phyloP scores from a whole-genome alignment of 2,797 vertebrate genomes.

The Okamejei kenojei region DNA sequence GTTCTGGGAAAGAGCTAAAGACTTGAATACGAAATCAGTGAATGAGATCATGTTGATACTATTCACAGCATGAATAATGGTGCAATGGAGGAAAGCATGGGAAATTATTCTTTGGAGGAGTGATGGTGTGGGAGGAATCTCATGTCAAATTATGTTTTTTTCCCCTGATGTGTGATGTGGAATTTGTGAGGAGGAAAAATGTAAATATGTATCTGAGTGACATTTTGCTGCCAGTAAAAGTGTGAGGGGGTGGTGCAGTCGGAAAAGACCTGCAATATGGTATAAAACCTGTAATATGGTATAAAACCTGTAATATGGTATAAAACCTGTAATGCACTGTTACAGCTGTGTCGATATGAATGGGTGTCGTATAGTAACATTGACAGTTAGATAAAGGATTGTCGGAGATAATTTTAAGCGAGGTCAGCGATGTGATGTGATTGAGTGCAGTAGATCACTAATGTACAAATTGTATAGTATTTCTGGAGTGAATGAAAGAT shows the following conservation, averaged over 20 bases:
- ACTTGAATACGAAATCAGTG: constrained; percentile 29
- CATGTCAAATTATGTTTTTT: neutral
- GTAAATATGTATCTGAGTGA: neutral
- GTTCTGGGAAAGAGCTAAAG: neutral
- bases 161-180: neutral
- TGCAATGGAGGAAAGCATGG: neutral
- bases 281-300: constrained; percentile 22
- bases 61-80: constrained; percentile 20
- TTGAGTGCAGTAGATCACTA: neutral
- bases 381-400: neutral
- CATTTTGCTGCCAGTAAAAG: neutral
- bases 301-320: constrained; percentile 1
- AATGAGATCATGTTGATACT: constrained; percentile 32
- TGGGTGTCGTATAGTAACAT: neutral
- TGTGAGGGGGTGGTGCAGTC: neutral
- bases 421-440: neutral
- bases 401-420: neutral
- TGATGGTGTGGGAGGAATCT: neutral
- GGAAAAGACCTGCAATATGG: constrained; percentile 3
- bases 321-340: constrained; percentile 8
- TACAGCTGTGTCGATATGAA: neutral
- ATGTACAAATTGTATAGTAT: neutral
- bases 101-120: neutral
- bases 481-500: constrained; percentile 15
- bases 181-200: neutral